phyloP scores from a whole-genome alignment of 1,140 invertebrate species.

The Brachionus angularis region DNA sequence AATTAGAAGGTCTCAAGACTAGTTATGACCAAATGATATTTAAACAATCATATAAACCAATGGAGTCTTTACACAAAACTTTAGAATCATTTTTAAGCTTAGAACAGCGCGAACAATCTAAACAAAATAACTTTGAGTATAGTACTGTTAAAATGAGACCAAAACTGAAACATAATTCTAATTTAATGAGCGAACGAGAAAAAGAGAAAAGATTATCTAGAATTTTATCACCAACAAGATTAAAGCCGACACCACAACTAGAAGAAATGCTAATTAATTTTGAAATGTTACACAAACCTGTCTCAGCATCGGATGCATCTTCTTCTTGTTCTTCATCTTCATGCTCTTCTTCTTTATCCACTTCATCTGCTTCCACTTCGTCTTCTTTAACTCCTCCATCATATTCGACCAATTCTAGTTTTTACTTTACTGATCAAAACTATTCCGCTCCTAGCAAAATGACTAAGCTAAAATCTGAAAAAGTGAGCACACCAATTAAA shows the following conservation, averaged over 20 bases:
- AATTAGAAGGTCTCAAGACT: constrained; percentile 34
- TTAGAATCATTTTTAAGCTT: constrained; percentile 25
- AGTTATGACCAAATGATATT: constrained; percentile 41
- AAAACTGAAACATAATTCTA: neutral
- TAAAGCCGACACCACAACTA: neutral
- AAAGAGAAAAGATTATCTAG: constrained; percentile 35
- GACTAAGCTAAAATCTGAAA: too few species aligned
- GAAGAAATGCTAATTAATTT: too few species aligned
- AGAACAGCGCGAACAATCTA: neutral
- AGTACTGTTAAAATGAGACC: neutral
- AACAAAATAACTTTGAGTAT: neutral
- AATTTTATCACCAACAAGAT: constrained; percentile 38
- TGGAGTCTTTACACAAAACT: constrained; percentile 36
- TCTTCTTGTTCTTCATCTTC: constrained; percentile 11
- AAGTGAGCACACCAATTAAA: too few species aligned
- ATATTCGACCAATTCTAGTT: neutral
- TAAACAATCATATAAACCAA: constrained; percentile 4
- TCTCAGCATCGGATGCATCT: neutral
- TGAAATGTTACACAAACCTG: neutral
- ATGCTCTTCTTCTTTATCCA: too few species aligned
- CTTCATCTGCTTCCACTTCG: neutral
- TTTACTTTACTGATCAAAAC: too few species aligned
- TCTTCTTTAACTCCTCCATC: constrained; percentile 1
- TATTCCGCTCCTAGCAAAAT: too few species aligned
- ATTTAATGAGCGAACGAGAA: neutral